phyloP scores from a whole-genome alignment of 2,797 vertebrate species.

The Gadopsis bispinosus region DNA sequence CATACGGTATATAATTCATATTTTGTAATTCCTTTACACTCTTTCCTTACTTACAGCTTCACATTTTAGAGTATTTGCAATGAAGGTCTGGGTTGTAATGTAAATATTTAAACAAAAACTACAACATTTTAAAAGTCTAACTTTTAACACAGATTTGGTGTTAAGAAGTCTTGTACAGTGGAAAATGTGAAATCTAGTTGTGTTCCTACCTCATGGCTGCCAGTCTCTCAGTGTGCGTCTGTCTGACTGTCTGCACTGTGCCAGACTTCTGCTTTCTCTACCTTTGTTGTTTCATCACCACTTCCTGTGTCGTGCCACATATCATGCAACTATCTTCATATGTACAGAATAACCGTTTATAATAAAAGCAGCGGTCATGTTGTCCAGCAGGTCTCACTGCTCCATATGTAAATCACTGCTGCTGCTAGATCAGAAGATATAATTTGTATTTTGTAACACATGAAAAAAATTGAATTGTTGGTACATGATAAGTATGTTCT shows the following conservation, averaged over 20 bases:
- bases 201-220: conserved; percentile 61
- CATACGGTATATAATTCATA: not conserved
- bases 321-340: conserved; percentile 19
- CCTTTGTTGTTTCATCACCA: conserved; percentile 78
- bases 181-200: conserved; percentile 14
- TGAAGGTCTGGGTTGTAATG: not conserved
- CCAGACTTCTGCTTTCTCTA: conserved; percentile 83
- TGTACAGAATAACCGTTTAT: not conserved
- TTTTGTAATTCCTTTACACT: not conserved
- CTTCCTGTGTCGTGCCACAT: conserved; percentile 80
- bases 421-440: not conserved
- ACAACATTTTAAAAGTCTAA: not conserved
- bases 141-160: not conserved
- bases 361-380: conserved; percentile 9
- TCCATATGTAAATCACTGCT: not conserved
- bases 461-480: not conserved
- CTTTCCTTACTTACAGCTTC: not conserved
- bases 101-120: not conserved
- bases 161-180: not conserved
- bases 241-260: conserved; percentile 44
- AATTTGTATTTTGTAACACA: not conserved
- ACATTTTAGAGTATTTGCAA: not conserved
- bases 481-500: not conserved
- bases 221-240: conserved; percentile 25
- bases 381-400: not conserved